Evolutionary conservation across 2,797 vertebrate species (phyloP).

Genomic region (Helarctos malayanus): DNA sequence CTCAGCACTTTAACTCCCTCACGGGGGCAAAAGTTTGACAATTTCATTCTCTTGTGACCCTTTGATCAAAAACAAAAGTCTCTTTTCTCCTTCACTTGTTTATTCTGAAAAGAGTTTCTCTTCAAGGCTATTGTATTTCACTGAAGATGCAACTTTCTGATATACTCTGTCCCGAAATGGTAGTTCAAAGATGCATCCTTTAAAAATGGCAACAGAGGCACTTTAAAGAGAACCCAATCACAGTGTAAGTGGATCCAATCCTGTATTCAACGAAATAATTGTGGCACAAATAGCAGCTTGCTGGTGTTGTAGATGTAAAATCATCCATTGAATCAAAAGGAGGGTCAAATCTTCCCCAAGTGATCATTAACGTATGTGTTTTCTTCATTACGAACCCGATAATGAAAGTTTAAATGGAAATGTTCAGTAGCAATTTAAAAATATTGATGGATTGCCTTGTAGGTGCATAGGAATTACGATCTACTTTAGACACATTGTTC

Average conservation of each 20-base stretch:
- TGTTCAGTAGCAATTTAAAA: slow-evolving; percentile 52
- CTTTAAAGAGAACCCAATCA: slow-evolving; percentile 61
- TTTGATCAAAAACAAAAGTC: slow-evolving; percentile 14
- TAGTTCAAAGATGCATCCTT: slow-evolving; percentile 17
- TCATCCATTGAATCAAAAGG: slow-evolving; percentile 61
- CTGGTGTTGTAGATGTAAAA: slow-evolving; percentile 46
- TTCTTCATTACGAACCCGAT: slow-evolving; percentile 55
- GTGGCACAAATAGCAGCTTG: slow-evolving; percentile 53
- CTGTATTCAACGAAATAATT: slow-evolving; percentile 52
- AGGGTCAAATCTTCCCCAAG: slow-evolving; percentile 48
- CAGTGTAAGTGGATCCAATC: neutral
- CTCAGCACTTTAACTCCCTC: slow-evolving; percentile 59
- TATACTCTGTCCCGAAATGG: slow-evolving; percentile 32
- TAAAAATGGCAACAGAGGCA: slow-evolving; percentile 46
- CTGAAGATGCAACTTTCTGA: slow-evolving; percentile 46
- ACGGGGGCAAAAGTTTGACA: slow-evolving; percentile 4
- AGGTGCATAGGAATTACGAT: neutral
- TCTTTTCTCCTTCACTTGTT: slow-evolving; percentile 39
- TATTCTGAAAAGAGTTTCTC: slow-evolving; percentile 55
- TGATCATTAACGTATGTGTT: slow-evolving; percentile 61
- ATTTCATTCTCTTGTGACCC: slow-evolving; percentile 65
- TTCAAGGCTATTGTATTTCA: slow-evolving; percentile 39
- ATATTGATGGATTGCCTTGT: neutral
- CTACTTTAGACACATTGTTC: neutral
- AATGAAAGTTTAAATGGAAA: slow-evolving; percentile 59